Base-by-base conservation (phyloP, 2,113 vertebrate species). In the Brachypteracias leptosomus region DNA sequence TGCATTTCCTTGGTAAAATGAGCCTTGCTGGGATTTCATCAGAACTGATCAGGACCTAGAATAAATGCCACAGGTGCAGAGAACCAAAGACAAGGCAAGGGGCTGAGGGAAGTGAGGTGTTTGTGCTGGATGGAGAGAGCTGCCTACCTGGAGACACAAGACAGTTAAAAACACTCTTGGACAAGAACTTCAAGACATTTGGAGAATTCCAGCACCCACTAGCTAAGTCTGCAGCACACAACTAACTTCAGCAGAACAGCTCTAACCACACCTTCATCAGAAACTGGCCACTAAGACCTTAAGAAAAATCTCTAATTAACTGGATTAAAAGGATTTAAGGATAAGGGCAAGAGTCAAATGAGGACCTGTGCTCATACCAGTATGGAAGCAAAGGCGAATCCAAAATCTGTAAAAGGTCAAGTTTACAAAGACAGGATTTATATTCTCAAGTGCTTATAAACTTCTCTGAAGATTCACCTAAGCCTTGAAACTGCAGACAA, bases 21-120 rank as follows among this genome's bases (percentile, higher is more conserved):
- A 95, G 77, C 40, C 77, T 91, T 91, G 80, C 40, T 87, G 66
- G 54, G 62, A 62, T 75, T 95, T 96, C 94, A 59, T 18, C 44
- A 57, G 77, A 87, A 87, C 62, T 49, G 77, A 85, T n/a, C 84
- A 75, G 75, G 52, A 97, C 94, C 96, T 97, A 75, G 82, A 93
- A 96, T 71, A 96, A 95, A 97, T 70, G 91, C 74, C 81, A 94
- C 54, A 94, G 61, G 94, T 89, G 89, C 95, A 97, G 74, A 96
- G 46, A 96, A 94, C 84, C 95, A 91, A 65, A 81, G 33, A 77
- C 87, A 88, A 92, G 44, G 80, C 52, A 86, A 92, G 21, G 46
- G 33, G 25, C 36, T 90, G 68, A 51, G 54, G 72, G 28, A 92
- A 77, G 26, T 0, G 0, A 80, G 44, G 15, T 47, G 58, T 81